Conservation (phyloP, 2,797 vertebrate species). For the Poeciliopsis gracilis region DNA sequence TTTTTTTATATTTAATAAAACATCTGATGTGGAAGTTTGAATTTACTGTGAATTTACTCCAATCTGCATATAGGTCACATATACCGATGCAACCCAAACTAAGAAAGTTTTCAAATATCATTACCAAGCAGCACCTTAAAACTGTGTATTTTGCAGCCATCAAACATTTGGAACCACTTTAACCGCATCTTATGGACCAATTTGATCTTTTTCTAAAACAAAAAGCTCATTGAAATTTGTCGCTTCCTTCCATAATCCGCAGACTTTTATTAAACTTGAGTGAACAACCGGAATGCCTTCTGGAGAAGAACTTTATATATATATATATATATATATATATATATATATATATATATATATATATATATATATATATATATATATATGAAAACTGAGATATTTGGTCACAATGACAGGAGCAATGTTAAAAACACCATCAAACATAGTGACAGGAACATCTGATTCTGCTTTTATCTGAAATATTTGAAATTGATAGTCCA, state of each 20-base stretch:
- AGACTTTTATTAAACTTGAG: not conserved
- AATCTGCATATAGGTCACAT: not conserved
- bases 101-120: not conserved
- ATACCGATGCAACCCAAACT: not conserved
- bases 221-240: not conserved
- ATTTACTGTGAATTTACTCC: not conserved
- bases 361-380: not conserved
- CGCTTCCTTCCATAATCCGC: not conserved
- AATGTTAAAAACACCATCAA: not conserved
- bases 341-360: not conserved
- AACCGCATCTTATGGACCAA: not conserved
- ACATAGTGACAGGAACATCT: not conserved
- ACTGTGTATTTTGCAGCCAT: not conserved
- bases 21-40: not conserved
- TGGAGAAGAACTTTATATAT: not conserved
- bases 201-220: not conserved
- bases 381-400: not conserved
- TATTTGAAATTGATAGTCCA: not conserved
- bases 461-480: not conserved
- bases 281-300: not conserved
- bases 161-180: not conserved
- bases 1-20: not conserved
- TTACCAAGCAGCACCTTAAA: not conserved
- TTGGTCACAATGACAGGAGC: not conserved
- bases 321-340: too few relatives aligned